Percentiles rank a stretch among this genome's conserved stretches.
These are phyloP conservation scores for Seriola dumerili DNA, from an alignment of 2,113 vertebrate genomes.

Conservation along the genomic window DNA sequence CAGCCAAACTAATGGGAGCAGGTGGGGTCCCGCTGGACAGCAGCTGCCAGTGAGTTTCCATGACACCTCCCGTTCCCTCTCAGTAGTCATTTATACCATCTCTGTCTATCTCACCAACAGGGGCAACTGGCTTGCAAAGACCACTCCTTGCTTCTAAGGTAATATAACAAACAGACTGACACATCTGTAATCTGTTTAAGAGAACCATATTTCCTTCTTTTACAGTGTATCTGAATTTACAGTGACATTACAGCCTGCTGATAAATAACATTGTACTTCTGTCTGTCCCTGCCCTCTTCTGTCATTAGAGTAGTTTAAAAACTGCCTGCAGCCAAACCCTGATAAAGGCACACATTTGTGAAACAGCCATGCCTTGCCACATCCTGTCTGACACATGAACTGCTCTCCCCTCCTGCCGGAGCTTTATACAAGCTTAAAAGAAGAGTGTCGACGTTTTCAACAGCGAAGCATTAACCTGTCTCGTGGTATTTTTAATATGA, in stretches of 20 bases:
- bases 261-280: conserved; percentile 60
- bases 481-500: conserved; percentile 18
- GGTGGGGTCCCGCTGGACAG: conserved; percentile 55
- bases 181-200: conserved; percentile 34
- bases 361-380: conserved; percentile 63
- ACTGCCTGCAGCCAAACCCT: conserved; percentile 67
- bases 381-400: conserved; percentile 30
- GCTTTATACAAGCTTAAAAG: conserved; percentile 39
- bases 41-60: conserved; percentile 71
- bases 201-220: conserved; percentile 41
- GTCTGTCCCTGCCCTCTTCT: conserved; percentile 35
- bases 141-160: conserved; percentile 26
- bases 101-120: conserved; percentile 1
- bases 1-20: conserved; percentile 56
- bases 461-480: conserved; percentile 27
- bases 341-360: conserved; percentile 82
- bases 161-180: conserved; percentile 56
- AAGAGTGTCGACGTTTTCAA: conserved; percentile 13
- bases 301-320: conserved; percentile 59
- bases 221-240: conserved; percentile 70
- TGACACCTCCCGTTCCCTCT: conserved; percentile 51
- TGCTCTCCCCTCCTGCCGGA: conserved; percentile 28
- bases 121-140: conserved; percentile 22
- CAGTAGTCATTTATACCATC: conserved; percentile 51
- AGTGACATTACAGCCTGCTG: conserved; percentile 62